Conservation (phyloP, 1,140 invertebrate species). For the Atta colombica region DNA sequence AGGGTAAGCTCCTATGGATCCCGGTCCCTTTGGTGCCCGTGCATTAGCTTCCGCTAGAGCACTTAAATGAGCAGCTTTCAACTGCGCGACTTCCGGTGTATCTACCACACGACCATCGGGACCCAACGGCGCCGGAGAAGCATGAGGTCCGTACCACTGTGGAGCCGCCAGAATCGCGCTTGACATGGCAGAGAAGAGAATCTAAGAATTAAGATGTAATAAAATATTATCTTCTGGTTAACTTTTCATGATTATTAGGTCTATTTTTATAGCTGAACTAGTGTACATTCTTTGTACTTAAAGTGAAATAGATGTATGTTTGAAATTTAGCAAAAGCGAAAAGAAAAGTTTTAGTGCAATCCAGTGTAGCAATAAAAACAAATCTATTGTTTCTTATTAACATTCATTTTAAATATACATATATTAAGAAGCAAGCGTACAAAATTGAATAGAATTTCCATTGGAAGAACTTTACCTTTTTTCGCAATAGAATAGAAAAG, state of each 20-base stretch:
- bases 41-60: conserved; percentile 87
- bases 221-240: not conserved
- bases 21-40: conserved; percentile 84
- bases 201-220: conserved; percentile 65
- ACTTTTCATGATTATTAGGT: not conserved
- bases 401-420: not conserved
- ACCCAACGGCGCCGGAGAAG: conserved; percentile 86
- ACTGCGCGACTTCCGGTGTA: conserved; percentile 89
- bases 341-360: too few species aligned
- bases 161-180: conserved; percentile 76
- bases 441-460: not conserved
- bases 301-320: too few species aligned
- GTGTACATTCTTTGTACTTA: too few species aligned
- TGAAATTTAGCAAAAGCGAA: too few species aligned
- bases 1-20: conserved; percentile 74
- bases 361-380: too few species aligned
- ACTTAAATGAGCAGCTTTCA: conserved; percentile 88
- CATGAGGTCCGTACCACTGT: conserved; percentile 82
- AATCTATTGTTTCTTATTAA: too few species aligned
- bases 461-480: not conserved
- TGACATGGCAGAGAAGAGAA: conserved; percentile 74
- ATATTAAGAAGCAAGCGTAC: not conserved
- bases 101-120: conserved; percentile 89
- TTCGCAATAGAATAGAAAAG: not conserved
- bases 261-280: too few species aligned